These are phyloP conservation scores for Tympanoctomys barrerae DNA, from an alignment of 2,797 vertebrate species.

Conservation along the genomic window DNA sequence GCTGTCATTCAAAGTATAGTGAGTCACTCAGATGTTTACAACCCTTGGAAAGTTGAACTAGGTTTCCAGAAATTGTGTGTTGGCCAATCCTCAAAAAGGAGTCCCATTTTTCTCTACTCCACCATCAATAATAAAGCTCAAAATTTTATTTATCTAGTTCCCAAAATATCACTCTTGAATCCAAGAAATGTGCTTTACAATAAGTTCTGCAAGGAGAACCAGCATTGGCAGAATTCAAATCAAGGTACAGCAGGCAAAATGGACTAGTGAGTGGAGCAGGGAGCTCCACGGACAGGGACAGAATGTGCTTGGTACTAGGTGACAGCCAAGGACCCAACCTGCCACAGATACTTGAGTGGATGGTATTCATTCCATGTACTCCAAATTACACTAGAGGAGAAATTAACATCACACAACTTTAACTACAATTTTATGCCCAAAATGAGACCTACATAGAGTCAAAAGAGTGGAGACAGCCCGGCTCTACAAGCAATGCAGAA, in stretches of 20 bases:
- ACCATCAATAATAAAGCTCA: neutral
- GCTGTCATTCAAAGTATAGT: neutral
- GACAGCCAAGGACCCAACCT: neutral
- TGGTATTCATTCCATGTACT: neutral
- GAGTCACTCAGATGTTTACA: neutral
- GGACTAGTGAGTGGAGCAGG: neutral
- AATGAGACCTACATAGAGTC: neutral
- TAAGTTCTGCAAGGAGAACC: neutral
- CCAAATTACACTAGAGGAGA: neutral
- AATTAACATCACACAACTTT: neutral
- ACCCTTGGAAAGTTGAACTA: neutral
- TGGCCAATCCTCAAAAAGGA: slow-evolving; percentile 18
- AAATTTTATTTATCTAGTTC: neutral
- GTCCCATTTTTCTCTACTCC: neutral
- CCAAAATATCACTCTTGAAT: neutral
- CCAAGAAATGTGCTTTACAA: neutral
- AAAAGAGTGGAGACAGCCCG: neutral
- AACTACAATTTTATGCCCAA: slow-evolving; percentile 10
- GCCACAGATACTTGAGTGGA: neutral
- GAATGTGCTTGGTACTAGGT: neutral
- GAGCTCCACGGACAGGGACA: neutral
- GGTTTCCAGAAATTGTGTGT: neutral
- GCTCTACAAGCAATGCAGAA: neutral
- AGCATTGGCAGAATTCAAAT: neutral
- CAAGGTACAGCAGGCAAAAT: neutral